Conservation (phyloP, 2,888 invertebrate species). For the Malthinus flaveolus region DNA sequence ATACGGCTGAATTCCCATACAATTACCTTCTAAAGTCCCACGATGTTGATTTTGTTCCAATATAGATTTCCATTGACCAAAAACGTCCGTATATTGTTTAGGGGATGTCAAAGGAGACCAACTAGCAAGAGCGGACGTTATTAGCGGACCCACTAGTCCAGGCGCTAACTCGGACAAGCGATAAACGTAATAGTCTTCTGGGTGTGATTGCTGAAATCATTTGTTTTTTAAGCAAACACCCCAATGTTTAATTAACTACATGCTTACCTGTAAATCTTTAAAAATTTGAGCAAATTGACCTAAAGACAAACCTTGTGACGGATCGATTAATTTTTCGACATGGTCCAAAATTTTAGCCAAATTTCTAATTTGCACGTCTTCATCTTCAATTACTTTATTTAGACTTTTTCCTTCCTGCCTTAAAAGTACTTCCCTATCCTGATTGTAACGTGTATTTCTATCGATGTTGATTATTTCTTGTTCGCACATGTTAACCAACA, state of each 20-base stretch:
- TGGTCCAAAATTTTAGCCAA: conserved; percentile 70
- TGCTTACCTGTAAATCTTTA: conserved; percentile 57
- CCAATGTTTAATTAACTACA: conserved; percentile 9
- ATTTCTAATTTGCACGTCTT: conserved; percentile 72
- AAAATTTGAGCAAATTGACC: conserved; percentile 63
- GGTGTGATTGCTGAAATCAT: conserved; percentile 62
- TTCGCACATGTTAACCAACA: conserved; percentile 91
- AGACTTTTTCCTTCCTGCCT: conserved; percentile 78
- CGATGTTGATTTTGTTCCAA: conserved; percentile 52
- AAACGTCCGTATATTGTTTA: conserved; percentile 64
- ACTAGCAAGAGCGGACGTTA: conserved; percentile 71
- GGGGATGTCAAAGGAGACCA: conserved; percentile 82
- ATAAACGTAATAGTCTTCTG: conserved; percentile 81
- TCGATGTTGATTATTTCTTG: conserved; percentile 92
- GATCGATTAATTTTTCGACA: conserved; percentile 64
- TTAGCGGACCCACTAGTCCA: conserved; percentile 79
- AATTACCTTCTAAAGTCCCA: conserved; percentile 55
- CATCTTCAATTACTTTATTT: conserved; percentile 67
- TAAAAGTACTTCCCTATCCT: conserved; percentile 78
- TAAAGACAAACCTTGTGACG: conserved; percentile 59
- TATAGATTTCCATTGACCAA: conserved; percentile 73
- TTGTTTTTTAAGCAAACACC: not conserved
- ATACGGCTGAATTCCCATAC: conserved; percentile 67
- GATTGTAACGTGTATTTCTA: conserved; percentile 72
- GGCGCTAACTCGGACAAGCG: conserved; percentile 83